Percentiles rank a stretch among this genome's conserved stretches.
These are phyloP conservation scores for Drosophila mauritiana DNA, from an alignment of 1,140 invertebrate species.

Conservation along the genomic window DNA sequence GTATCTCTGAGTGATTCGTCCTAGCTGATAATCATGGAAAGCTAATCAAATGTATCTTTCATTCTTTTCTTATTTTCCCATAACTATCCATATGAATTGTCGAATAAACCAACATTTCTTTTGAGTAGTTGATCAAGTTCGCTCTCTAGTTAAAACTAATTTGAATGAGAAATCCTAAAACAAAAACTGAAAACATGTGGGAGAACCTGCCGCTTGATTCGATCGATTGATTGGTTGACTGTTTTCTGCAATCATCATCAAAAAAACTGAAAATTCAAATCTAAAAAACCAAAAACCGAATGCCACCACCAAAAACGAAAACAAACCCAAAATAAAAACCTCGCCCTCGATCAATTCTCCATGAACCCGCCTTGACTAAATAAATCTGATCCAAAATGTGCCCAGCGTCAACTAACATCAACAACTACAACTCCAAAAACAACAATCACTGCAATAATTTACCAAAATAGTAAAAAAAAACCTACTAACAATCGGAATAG, in stretches of 20 bases:
- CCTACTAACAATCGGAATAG: conserved; percentile 25
- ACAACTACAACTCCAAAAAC: conserved; percentile 46
- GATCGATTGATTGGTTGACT: conserved; percentile 70
- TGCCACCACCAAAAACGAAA: conserved; percentile 18
- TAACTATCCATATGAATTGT: conserved; percentile 36
- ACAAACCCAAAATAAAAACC: conserved; percentile 25
- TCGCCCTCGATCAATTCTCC: conserved; percentile 56
- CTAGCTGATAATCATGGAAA: conserved; percentile 63
- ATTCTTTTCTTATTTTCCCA: conserved; percentile 75
- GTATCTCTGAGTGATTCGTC: conserved; percentile 44
- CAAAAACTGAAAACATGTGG: conserved; percentile 50
- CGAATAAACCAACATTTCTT: conserved; percentile 51
- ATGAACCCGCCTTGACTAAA: conserved; percentile 56
- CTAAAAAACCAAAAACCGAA: conserved; percentile 12
- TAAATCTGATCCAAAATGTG: conserved; percentile 40
- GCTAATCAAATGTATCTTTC: conserved; percentile 77
- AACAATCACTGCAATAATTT: conserved; percentile 57
- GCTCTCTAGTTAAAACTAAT: conserved; percentile 64
- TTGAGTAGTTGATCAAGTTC: conserved; percentile 76
- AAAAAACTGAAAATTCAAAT: conserved; percentile 13
- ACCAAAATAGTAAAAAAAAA: conserved; percentile 21
- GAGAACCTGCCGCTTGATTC: conserved; percentile 75
- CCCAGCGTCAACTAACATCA: conserved; percentile 65
- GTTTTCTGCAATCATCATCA: conserved; percentile 55
- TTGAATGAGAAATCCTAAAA: conserved; percentile 67